Percentiles rank a stretch among this genome's conserved stretches.
Evolutionary conservation across 2,113 vertebrate genomes (phyloP).

Genomic region (Meleagris gallopavo): DNA sequence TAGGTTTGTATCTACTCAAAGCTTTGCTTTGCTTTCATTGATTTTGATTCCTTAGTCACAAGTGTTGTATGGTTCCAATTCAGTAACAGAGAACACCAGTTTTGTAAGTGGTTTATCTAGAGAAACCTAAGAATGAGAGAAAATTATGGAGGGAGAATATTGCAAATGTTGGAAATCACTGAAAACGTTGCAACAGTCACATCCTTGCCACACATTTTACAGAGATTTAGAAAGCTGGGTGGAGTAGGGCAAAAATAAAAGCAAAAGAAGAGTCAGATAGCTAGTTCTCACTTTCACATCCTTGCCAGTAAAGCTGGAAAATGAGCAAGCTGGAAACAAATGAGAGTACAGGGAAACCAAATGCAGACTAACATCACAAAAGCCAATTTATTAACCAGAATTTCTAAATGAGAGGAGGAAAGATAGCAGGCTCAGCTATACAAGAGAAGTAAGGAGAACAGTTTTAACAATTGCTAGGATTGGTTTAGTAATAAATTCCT

Average conservation of each 20-base stretch:
- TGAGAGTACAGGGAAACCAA: background rate
- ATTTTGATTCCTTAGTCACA: background rate
- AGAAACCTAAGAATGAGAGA: background rate
- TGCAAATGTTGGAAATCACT: background rate
- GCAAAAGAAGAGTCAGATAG: background rate
- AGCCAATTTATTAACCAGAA: background rate
- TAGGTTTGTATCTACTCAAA: conserved; percentile 77
- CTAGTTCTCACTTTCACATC: background rate
- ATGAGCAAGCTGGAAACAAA: background rate
- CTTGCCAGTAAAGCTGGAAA: background rate
- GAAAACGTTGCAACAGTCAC: background rate
- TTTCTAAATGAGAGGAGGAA: background rate
- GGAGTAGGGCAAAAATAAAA: background rate
- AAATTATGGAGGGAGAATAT: background rate
- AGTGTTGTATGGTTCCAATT: background rate
- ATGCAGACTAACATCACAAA: background rate
- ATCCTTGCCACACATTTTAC: background rate
- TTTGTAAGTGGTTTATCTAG: background rate
- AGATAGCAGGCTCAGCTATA: background rate
- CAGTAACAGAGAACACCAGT: background rate
- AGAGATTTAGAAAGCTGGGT: background rate
- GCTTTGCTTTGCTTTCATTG: background rate
- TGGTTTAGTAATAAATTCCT: background rate
- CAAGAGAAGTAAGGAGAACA: background rate
- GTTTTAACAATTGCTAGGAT: background rate